Percentiles rank a stretch among this genome's conserved stretches.
Conservation (phyloP, 2,113 vertebrate genomes). For the Barnardius zonarius region DNA sequence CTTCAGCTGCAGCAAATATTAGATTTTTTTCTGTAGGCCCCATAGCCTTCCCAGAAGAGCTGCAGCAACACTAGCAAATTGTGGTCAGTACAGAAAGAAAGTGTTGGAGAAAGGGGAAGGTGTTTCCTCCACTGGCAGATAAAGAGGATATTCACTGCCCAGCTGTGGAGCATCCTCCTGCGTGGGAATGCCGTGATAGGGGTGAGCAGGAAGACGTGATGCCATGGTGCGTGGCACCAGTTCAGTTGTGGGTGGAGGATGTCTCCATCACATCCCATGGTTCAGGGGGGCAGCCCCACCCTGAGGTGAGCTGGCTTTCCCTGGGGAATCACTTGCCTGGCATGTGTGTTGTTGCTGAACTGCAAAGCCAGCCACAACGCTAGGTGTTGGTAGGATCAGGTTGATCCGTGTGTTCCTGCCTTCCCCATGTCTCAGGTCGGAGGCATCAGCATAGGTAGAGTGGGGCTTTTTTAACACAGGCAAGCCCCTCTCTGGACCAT, state of each 20-base stretch:
- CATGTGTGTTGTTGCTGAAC: neutral
- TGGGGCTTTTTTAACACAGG: neutral
- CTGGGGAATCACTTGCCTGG: neutral
- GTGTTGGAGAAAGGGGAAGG: neutral
- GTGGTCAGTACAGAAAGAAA: neutral
- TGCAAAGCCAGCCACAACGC: fast-evolving
- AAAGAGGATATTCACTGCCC: neutral
- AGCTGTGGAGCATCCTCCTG: neutral
- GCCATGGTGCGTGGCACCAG: neutral
- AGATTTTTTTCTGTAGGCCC: neutral
- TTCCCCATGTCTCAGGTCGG: neutral
- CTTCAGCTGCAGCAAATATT: neutral
- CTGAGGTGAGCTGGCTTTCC: fast-evolving
- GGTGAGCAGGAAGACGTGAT: neutral
- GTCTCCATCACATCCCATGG: neutral
- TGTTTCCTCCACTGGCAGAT: slow-evolving; percentile 44
- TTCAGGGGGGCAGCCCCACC: neutral
- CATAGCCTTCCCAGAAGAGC: neutral
- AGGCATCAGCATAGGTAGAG: neutral
- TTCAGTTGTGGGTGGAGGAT: neutral
- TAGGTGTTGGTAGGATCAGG: neutral
- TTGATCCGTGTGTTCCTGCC: neutral
- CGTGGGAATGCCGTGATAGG: neutral
- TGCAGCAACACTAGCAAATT: fast-evolving
- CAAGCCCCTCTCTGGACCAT: neutral